A percentile compares a stretch with the other conserved stretches of the same genome.
phyloP scores from a whole-genome alignment of 2,113 vertebrate genomes.

The Abramis brama region DNA sequence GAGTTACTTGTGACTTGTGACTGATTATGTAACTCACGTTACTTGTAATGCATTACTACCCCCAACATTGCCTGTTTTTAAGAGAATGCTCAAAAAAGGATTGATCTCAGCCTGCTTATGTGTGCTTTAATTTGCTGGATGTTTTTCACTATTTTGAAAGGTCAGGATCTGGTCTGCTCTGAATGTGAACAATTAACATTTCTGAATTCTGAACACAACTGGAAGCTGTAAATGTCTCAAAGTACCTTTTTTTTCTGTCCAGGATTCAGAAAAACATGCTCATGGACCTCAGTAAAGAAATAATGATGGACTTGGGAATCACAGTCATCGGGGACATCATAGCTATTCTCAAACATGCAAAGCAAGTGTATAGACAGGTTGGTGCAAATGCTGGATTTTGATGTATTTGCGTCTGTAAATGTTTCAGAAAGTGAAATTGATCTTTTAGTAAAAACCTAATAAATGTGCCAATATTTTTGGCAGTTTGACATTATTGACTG shows the following conservation, averaged over 20 bases:
- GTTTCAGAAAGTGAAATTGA: not conserved
- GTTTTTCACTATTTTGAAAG: not conserved
- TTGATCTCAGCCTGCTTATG: not conserved
- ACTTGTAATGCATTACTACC: no score
- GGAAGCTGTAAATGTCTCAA: not conserved
- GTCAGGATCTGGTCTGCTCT: not conserved
- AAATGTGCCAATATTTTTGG: not conserved
- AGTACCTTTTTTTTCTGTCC: not conserved
- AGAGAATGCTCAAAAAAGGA: not conserved
- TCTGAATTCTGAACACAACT: not conserved
- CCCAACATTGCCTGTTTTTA: no score
- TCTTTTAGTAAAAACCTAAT: not conserved
- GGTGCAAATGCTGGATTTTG: not conserved
- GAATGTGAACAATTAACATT: not conserved
- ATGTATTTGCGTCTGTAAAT: not conserved
- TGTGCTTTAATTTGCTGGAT: not conserved
- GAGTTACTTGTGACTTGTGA: no score
- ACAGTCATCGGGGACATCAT: conserved; percentile 92
- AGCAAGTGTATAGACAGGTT: conserved; percentile 92
- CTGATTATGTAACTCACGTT: no score
- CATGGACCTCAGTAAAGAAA: conserved; percentile 93
- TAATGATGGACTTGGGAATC: conserved; percentile 93
- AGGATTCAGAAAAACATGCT: conserved; percentile 96
- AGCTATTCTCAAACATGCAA: conserved; percentile 93
- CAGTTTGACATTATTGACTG: no score